Conservation (phyloP, 2,888 invertebrate genomes). For the Omphaloscelis lunosa region DNA sequence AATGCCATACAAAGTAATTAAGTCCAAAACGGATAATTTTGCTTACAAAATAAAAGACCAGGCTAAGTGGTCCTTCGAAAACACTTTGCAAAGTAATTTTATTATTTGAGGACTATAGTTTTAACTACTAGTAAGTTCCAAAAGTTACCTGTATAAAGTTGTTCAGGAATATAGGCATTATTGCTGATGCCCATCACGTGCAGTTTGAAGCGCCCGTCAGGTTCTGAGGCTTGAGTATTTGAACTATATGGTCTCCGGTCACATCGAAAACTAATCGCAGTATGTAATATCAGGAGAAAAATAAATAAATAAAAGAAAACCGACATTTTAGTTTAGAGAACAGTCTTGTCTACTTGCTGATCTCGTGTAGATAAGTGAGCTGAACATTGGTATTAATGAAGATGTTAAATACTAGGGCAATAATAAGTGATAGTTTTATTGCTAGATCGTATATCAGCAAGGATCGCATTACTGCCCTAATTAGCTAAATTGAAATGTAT, state of each 20-base stretch:
- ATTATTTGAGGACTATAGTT: no score
- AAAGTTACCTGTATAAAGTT: constrained; percentile 82
- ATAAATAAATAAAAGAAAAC: constrained; percentile 11
- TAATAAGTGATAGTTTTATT: constrained; percentile 28
- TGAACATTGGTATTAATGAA: neutral
- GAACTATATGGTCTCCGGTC: constrained; percentile 85
- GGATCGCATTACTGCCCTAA: constrained; percentile 60
- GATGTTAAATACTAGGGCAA: constrained; percentile 44
- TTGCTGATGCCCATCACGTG: constrained; percentile 75
- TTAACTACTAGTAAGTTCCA: neutral
- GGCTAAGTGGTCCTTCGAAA: neutral
- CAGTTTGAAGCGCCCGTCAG: constrained; percentile 83
- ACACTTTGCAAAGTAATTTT: neutral
- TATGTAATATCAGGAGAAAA: constrained; percentile 19
- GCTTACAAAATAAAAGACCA: neutral
- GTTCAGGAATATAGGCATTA: constrained; percentile 83
- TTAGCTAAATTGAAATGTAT: constrained; percentile 63
- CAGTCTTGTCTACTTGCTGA: constrained; percentile 10
- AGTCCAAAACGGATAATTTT: neutral
- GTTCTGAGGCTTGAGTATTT: constrained; percentile 77
- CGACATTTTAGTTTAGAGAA: constrained; percentile 27
- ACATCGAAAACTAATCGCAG: constrained; percentile 77
- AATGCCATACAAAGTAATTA: neutral
- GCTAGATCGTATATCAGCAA: constrained; percentile 44
- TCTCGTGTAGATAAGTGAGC: constrained; percentile 4